Conservation (phyloP, 2,888 invertebrate genomes). For the Cantharis flavilabris region DNA sequence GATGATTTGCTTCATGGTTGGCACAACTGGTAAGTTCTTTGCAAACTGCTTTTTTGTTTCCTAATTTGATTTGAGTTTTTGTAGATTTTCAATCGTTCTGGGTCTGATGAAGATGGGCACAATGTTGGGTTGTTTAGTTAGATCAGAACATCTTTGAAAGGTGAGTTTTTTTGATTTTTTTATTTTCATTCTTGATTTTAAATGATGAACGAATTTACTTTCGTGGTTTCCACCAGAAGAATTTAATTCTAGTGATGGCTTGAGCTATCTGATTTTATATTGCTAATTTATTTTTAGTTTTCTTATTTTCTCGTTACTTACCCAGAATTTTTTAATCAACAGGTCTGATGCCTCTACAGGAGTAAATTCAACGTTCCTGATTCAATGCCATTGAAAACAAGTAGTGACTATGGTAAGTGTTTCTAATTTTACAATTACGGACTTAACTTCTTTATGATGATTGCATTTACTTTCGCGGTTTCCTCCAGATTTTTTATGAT, state of each 20-base stretch:
- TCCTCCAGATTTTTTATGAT: not conserved
- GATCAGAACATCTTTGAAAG: constrained; percentile 88
- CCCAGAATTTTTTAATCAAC: constrained; percentile 13
- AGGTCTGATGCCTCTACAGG: constrained; percentile 99
- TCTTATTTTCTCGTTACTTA: not conserved
- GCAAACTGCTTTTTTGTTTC: too few species aligned
- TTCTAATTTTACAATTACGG: too few species aligned
- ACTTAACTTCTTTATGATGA: not conserved
- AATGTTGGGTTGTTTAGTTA: too few species aligned
- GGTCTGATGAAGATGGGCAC: too few species aligned
- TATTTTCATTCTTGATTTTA: not conserved
- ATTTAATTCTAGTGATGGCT: constrained; percentile 41
- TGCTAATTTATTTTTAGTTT: not conserved
- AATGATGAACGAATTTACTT: constrained; percentile 64
- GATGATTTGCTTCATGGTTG: not conserved
- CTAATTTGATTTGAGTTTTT: too few species aligned
- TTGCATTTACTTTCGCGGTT: not conserved
- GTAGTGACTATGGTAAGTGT: too few species aligned
- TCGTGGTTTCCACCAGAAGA: constrained; percentile 70
- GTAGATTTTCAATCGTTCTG: too few species aligned
- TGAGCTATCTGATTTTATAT: constrained; percentile 29
- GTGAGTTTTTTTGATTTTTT: constrained; percentile 64
- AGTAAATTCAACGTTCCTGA: constrained; percentile 98
- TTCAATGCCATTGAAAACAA: constrained; percentile 73
- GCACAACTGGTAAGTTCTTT: too few species aligned